These are phyloP conservation scores for Megaceryle alcyon DNA, from an alignment of 2,797 vertebrate species.

Conservation along the genomic window DNA sequence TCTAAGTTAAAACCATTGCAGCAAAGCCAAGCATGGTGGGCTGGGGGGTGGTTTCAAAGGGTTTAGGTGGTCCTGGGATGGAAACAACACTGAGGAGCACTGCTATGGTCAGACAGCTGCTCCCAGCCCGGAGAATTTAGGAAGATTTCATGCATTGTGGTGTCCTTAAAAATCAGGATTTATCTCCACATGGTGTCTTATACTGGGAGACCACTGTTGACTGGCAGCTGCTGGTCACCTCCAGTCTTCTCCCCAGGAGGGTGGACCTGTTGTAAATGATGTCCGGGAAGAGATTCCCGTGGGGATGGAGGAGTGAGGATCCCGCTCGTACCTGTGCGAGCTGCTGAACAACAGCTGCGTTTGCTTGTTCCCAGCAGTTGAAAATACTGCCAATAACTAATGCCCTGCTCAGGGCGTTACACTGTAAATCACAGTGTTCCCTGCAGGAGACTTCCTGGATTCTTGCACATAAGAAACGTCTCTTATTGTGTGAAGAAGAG, in stretches of 20 bases:
- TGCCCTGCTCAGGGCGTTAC: background rate
- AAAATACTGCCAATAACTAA: background rate
- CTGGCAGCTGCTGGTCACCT: background rate
- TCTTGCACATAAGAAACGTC: background rate
- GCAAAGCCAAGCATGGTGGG: accelerated
- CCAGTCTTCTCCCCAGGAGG: background rate
- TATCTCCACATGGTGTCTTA: background rate
- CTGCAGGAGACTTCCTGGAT: slow-evolving; percentile 16
- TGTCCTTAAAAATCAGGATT: background rate
- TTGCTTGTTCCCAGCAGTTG: background rate
- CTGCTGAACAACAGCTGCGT: background rate
- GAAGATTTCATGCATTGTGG: background rate
- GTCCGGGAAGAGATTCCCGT: background rate
- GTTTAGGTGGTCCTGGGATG: background rate
- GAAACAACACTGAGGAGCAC: background rate
- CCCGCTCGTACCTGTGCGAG: background rate
- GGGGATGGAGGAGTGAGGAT: background rate
- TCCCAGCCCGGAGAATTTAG: background rate
- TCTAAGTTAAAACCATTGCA: background rate
- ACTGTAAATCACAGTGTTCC: background rate
- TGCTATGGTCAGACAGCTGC: background rate
- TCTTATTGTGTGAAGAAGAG: background rate
- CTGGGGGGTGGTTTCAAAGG: background rate
- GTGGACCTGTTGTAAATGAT: background rate
- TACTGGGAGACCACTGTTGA: background rate